phyloP scores from a whole-genome alignment of 2,113 vertebrate genomes.

The Apodemus speciosus region DNA sequence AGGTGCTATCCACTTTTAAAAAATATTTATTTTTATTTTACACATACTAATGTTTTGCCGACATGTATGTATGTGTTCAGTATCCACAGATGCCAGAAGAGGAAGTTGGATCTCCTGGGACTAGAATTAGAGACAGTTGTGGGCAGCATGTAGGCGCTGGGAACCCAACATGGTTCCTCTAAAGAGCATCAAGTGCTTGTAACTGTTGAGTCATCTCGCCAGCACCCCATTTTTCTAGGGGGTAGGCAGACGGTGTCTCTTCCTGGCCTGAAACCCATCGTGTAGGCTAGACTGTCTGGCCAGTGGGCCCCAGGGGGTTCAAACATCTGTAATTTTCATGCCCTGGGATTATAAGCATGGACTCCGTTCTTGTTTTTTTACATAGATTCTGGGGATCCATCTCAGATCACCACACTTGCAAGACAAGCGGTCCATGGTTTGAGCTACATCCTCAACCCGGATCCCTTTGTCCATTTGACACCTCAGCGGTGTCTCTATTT shows the following conservation, averaged over 20 bases:
- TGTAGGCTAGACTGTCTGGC: not conserved
- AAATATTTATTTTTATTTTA: not conserved
- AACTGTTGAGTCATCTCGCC: not conserved
- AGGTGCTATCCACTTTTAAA: not conserved
- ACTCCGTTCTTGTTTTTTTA: not conserved
- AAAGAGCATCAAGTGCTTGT: not conserved
- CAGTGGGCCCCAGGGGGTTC: not conserved
- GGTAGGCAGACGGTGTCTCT: not conserved
- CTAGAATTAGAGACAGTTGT: not conserved
- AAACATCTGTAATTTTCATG: not conserved
- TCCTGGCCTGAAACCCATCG: not conserved
- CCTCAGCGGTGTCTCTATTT: not conserved
- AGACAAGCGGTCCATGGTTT: not conserved
- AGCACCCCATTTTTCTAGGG: not conserved
- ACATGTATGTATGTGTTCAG: not conserved
- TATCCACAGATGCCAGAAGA: not conserved
- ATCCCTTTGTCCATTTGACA: no score
- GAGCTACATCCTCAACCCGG: not conserved
- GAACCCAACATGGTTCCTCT: not conserved
- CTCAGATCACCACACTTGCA: no score
- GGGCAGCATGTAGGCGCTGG: not conserved
- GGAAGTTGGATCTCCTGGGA: no score
- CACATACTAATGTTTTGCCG: not conserved
- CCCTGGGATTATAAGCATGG: not conserved
- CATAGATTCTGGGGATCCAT: not conserved